Base-by-base conservation (phyloP, 2,797 vertebrate genomes). In the Melopsittacus undulatus region DNA sequence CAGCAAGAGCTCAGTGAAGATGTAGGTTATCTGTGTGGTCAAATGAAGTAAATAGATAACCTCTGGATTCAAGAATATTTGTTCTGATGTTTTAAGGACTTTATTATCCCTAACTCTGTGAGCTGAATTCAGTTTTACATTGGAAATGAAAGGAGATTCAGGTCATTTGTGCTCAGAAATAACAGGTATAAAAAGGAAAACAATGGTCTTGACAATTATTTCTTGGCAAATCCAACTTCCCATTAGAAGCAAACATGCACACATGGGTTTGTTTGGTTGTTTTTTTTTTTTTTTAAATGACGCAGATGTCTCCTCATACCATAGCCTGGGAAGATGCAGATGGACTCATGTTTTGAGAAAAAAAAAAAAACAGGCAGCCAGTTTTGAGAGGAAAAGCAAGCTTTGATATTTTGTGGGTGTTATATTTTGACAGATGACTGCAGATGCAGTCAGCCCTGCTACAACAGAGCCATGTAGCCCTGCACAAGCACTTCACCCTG, bases 191-290 rank as follows among this genome's bases (percentile, higher is more conserved):
- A 61, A 86, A 81, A 68, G 27, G 59, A 80, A 88, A 93, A 54
- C 75, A 78, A 94, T 56, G n/a, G 45, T 87, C 87, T 76, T 48
- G 84, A 69, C 13, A 10, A 69, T 73, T 46, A 56, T 85, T 94
- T 90, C 90, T 87, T 93, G 73, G 86, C 90, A 91, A 42, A 75
- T 90, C 38, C 54, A 61, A 11, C 59, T 95, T 96, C 83, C 93
- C 5, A 1, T 87, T 74, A 78, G 72, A 83, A 87, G 81, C 72
- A 87, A 90, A 75, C 72, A 74, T 68, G 21, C n/a, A 57, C 83
- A 76, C 43, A 52, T 13, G 67, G n/a, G 54, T n/a, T 57, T 34
- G n/a, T 32, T 54, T 45, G 45, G 5, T 36, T 36, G 36, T 36
- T 36, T 4, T 32, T 54, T 54, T 32, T 54, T 54, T 29, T 22